Evolutionary conservation across 2,797 vertebrate genomes (phyloP), one percentile per base, ranked within the genome.

Genomic region (Manis crassicaudata): DNA sequence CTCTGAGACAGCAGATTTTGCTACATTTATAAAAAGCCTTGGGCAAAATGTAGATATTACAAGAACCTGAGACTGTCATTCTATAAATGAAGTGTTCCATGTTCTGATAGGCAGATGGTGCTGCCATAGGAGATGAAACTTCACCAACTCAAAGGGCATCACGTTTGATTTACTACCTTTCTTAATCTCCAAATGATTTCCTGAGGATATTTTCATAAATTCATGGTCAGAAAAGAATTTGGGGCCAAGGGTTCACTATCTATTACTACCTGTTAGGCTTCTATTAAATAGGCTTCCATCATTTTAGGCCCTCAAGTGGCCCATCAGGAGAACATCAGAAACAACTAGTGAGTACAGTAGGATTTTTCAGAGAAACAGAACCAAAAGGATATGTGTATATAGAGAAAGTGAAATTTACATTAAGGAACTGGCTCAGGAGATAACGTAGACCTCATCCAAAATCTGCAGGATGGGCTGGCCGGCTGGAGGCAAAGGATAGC

Each of bases 1-100:
- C 63, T 96, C 13, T 77, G 86, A 92, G 50, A 67, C 29, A 94
- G 62, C 50, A 96, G 73, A 76, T 96, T 97, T 97, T 97, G 76
- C 92, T 92, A 35, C 8, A 18, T 70, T 94, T 60, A 54, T 96
- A 96, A 94, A 94, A 96, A 97, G 80, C 95, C 35, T 0, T 89
- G 58, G 54, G 93, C 75, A 90, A 90, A 25, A 63, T 9, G 3
- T 37, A 92, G 90, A 88, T 60, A 87, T 89, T 81, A 96, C 72
- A 67, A 97, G 94, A 97, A 81, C 88, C 54, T 13, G 70, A 80
- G 6, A 40, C 90, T 90, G 58, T 72, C n/a, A 23, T 43, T 97
- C 86, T 68, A 85, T 75, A 95, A 20, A 4, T 79, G 84, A 94
- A 37, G 14, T 27, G 8, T 54, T 89, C 82, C 85, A 14, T 60